phyloP scores from a whole-genome alignment of 2,888 invertebrate genomes.

The Eilema griseolum region DNA sequence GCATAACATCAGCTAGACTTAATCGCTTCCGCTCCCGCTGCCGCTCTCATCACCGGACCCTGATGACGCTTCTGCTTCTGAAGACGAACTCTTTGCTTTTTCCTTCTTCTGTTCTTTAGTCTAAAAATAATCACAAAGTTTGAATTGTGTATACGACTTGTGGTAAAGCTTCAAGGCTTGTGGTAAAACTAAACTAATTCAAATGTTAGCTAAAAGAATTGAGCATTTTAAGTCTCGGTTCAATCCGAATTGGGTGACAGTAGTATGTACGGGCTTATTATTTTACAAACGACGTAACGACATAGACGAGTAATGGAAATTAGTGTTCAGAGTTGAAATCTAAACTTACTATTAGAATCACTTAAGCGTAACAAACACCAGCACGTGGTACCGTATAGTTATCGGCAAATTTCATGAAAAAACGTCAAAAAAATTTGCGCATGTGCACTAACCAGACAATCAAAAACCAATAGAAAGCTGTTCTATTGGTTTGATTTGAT shows the following conservation, averaged over 20 bases:
- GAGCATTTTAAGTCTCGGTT: too few relatives aligned
- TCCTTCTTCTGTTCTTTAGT: constrained; percentile 75
- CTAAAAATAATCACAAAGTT: constrained; percentile 54
- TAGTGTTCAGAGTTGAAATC: constrained; percentile 29
- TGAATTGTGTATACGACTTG: neutral
- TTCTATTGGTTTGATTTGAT: too few relatives aligned
- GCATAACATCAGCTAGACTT: constrained; percentile 26
- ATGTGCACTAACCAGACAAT: too few relatives aligned
- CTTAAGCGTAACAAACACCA: constrained; percentile 40
- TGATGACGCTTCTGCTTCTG: constrained; percentile 76
- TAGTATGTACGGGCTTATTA: neutral
- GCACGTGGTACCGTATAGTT: constrained; percentile 6
- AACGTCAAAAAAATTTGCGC: too few relatives aligned
- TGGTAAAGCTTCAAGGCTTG: too few relatives aligned
- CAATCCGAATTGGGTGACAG: neutral
- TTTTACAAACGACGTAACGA: too few relatives aligned
- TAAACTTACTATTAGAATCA: constrained; percentile 42
- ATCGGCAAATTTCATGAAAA: too few relatives aligned
- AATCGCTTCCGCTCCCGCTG: constrained; percentile 71
- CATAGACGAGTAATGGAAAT: neutral
- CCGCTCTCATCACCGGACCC: constrained; percentile 76
- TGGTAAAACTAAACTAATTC: too few relatives aligned
- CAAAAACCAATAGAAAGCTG: too few relatives aligned
- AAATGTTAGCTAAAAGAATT: too few relatives aligned
- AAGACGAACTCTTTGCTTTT: constrained; percentile 73